Conservation (phyloP, 2,113 vertebrate genomes). For the Neotoma lepida region DNA sequence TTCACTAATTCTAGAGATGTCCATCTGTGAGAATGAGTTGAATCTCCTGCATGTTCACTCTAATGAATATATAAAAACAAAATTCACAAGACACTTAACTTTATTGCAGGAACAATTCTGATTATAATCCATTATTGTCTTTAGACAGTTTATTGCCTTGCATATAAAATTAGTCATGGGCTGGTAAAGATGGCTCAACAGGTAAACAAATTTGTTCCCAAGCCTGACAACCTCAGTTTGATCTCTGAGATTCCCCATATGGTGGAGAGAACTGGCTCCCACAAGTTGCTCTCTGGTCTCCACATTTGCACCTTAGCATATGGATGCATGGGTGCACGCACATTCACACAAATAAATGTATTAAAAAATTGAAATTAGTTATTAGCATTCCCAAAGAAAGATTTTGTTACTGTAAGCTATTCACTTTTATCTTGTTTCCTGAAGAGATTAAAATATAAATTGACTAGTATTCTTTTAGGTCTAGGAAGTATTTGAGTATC, state of each 20-base stretch:
- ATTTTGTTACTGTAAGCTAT: background rate
- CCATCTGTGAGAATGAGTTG: conserved; percentile 97
- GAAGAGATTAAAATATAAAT: background rate
- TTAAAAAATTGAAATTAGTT: background rate
- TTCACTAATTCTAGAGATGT: conserved; percentile 98
- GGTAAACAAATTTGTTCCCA: background rate
- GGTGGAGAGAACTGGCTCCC: background rate
- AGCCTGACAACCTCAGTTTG: background rate
- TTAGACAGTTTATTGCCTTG: conserved; percentile 3
- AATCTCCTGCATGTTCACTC: conserved; percentile 97
- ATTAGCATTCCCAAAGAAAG: conserved; percentile 41
- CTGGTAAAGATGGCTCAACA: background rate
- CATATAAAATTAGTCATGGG: background rate
- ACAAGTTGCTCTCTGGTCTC: background rate
- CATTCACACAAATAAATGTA: background rate
- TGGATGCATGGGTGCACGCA: background rate
- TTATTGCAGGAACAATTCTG: background rate
- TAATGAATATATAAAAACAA: conserved; percentile 80
- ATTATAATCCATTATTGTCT: conserved; percentile 18
- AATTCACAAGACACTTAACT: conserved; percentile 20
- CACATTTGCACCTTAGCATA: background rate
- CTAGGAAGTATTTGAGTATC: background rate
- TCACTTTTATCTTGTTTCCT: conserved; percentile 32
- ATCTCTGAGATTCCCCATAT: background rate
- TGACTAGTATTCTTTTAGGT: background rate